Evolutionary conservation across 2,797 vertebrate species (phyloP).

Genomic region (Lepus oiostolus): DNA sequence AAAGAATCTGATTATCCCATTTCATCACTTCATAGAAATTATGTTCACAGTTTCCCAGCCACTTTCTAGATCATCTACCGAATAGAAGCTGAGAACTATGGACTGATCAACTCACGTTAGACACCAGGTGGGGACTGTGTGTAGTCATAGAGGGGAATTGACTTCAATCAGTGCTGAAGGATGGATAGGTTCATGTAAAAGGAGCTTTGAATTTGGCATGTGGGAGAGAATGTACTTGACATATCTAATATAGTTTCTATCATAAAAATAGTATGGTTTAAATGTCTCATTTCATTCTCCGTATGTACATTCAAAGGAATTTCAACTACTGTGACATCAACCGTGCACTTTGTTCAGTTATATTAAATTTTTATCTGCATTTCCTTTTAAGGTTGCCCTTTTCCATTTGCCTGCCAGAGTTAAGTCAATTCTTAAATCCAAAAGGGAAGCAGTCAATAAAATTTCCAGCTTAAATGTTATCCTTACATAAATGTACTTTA

Average conservation of each 20-base stretch:
- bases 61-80: background rate
- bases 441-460: constrained; percentile 57
- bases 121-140: background rate
- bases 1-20: background rate
- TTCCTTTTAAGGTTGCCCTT: constrained; percentile 28
- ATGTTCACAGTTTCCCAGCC: background rate
- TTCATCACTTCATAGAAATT: background rate
- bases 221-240: constrained; percentile 16
- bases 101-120: background rate
- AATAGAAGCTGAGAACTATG: too few relatives aligned
- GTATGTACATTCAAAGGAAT: constrained; percentile 50
- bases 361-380: constrained; percentile 35
- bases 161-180: background rate
- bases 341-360: constrained; percentile 44
- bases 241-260: constrained; percentile 46
- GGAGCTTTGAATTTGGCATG: background rate
- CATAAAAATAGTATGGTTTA: constrained; percentile 43
- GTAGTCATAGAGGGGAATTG: too few relatives aligned
- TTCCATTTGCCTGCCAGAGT: constrained; percentile 58
- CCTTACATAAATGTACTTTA: constrained; percentile 21
- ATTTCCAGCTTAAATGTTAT: constrained; percentile 63
- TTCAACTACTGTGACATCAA: constrained; percentile 1
- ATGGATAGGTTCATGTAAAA: constrained; percentile 7
- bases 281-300: constrained; percentile 62
- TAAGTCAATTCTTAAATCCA: constrained; percentile 45